A percentile compares a stretch with the other conserved stretches of the same genome.
Evolutionary conservation across 2,888 invertebrate species (phyloP).

Genomic region (Ochropleura leucogaster): DNA sequence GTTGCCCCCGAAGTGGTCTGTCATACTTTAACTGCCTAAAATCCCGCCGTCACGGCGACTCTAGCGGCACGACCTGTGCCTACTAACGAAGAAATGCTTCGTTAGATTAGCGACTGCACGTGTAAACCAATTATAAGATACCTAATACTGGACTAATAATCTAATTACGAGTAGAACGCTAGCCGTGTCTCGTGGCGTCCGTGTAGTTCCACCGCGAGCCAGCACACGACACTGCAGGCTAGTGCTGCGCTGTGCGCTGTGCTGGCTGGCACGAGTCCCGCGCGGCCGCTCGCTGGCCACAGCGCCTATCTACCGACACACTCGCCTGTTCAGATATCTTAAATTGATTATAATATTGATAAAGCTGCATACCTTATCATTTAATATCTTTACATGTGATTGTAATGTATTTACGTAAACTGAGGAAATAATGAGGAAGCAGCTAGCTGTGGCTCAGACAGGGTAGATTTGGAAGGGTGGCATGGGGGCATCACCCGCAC

Average conservation of each 20-base stretch:
- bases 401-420: conserved; percentile 6
- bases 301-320: background rate
- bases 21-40: background rate
- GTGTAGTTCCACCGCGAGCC: background rate
- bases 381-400: conserved; percentile 14
- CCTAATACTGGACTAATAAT: conserved; percentile 44
- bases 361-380: conserved; percentile 26
- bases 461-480: background rate
- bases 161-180: conserved; percentile 42
- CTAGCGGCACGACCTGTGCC: background rate
- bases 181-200: background rate
- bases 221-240: background rate
- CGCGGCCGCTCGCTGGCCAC: background rate
- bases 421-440: background rate
- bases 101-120: conserved; percentile 5
- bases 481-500: too few species aligned
- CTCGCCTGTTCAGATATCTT: conserved; percentile 40
- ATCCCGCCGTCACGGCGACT: background rate
- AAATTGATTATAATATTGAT: conserved; percentile 52
- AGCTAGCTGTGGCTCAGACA: background rate
- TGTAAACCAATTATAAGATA: conserved; percentile 59
- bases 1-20: background rate
- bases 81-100: background rate
- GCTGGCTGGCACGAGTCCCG: background rate
- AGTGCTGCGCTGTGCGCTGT: background rate